A percentile compares a stretch with the other conserved stretches of the same genome.
Evolutionary conservation across 2,113 vertebrate genomes (phyloP).

Genomic region (Climacteris rufus): DNA sequence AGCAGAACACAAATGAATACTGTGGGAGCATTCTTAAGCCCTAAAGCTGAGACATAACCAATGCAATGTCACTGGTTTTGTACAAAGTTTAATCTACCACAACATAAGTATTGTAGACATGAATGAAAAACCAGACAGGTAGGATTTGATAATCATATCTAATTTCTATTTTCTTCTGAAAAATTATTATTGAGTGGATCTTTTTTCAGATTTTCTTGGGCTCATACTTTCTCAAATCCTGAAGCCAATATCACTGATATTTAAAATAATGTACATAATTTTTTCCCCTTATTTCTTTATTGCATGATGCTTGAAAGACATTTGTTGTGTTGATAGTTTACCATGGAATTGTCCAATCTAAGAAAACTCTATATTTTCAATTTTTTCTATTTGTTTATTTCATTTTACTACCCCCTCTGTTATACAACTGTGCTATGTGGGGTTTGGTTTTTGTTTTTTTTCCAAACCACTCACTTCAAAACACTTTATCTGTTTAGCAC

Average conservation of each 20-base stretch:
- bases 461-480: background rate
- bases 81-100: background rate
- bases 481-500: slow-evolving; percentile 22
- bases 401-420: background rate
- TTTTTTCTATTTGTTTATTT: background rate
- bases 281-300: background rate
- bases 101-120: background rate
- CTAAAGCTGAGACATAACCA: background rate
- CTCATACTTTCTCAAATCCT: background rate
- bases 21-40: background rate
- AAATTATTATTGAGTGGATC: background rate
- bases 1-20: background rate
- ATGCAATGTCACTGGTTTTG: background rate
- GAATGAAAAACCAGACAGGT: background rate
- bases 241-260: background rate
- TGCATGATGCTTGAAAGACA: background rate
- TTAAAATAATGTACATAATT: background rate
- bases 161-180: background rate
- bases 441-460: background rate
- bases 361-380: rapidly evolving
- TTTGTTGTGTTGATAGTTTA: background rate
- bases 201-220: background rate
- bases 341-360: background rate
- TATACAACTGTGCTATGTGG: background rate
- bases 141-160: background rate